Evolutionary conservation across 1,140 invertebrate species (phyloP).

Genomic region (Steinernema feltiae): DNA sequence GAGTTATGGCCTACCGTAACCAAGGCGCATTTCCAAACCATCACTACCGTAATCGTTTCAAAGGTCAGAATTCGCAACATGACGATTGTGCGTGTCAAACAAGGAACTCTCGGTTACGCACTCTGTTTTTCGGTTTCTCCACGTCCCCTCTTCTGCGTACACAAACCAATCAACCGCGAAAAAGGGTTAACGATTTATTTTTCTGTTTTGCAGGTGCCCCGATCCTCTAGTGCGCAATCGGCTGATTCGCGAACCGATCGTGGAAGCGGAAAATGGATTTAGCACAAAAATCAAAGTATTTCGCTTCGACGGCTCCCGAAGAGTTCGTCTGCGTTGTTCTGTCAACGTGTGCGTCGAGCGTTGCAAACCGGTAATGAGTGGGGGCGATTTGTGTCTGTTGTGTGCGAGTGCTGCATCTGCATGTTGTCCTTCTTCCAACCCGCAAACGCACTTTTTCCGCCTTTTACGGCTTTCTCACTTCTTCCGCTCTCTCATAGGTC

Average conservation of each 20-base stretch:
- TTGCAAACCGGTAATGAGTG: constrained; percentile 31
- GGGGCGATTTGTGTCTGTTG: neutral
- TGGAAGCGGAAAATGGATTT: constrained; percentile 43
- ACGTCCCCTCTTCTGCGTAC: too few relatives aligned
- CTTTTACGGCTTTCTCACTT: constrained; percentile 1
- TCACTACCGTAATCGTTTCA: too few relatives aligned
- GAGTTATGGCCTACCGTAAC: too few relatives aligned
- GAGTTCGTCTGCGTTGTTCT: constrained; percentile 50
- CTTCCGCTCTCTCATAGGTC: neutral
- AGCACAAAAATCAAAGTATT: constrained; percentile 54
- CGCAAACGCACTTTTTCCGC: too few relatives aligned
- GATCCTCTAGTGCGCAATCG: constrained; percentile 41
- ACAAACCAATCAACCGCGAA: neutral
- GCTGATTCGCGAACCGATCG: constrained; percentile 43
- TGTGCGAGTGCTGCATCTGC: too few relatives aligned
- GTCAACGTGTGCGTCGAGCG: constrained; percentile 53
- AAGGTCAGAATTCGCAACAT: too few relatives aligned
- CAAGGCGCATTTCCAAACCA: too few relatives aligned
- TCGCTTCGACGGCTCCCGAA: constrained; percentile 53
- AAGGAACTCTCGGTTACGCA: neutral
- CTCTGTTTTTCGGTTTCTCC: neutral
- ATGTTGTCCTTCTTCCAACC: too few relatives aligned
- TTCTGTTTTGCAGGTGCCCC: constrained; percentile 50
- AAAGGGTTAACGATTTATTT: constrained; percentile 4
- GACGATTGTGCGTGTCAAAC: too few relatives aligned